These are phyloP conservation scores for Callipepla californica DNA, from an alignment of 2,113 vertebrate species.

Conservation along the genomic window DNA sequence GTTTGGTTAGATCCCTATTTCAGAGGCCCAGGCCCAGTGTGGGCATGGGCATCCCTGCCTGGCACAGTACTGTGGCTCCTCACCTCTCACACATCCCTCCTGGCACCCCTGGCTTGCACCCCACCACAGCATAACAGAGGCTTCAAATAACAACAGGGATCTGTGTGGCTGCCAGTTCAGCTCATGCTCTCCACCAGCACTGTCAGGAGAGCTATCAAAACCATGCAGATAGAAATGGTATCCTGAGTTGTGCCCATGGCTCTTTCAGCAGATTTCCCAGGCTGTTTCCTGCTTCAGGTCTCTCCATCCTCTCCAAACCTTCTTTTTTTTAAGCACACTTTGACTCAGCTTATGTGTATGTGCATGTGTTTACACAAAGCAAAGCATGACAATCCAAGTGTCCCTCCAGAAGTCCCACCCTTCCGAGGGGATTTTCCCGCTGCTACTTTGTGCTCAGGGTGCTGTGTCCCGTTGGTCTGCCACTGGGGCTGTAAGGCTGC, in stretches of 20 bases:
- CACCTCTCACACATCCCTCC: background rate
- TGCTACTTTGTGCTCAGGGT: constrained; percentile 26
- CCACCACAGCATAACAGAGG: background rate
- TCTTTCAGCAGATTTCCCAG: background rate
- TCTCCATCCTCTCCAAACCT: background rate
- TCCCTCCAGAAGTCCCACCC: background rate
- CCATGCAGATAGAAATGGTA: background rate
- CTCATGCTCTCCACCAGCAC: background rate
- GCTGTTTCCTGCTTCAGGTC: background rate
- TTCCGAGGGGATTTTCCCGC: constrained; percentile 49
- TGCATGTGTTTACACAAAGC: background rate
- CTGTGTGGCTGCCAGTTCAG: background rate
- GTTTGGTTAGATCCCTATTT: background rate
- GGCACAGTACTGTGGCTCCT: background rate
- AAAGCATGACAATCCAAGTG: background rate
- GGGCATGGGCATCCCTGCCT: background rate
- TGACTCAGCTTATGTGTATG: background rate
- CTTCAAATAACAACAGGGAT: background rate
- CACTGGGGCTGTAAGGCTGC: constrained; percentile 7
- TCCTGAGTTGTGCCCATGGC: background rate
- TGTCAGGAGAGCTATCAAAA: background rate
- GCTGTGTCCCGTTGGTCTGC: background rate
- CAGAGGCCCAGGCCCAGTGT: background rate
- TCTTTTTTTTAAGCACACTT: constrained; percentile 2
- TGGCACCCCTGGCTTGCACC: background rate